Percentiles rank a stretch among this genome's conserved stretches.
Conservation (phyloP, 2,797 vertebrate genomes). For the Sebastolobus alascanus region DNA sequence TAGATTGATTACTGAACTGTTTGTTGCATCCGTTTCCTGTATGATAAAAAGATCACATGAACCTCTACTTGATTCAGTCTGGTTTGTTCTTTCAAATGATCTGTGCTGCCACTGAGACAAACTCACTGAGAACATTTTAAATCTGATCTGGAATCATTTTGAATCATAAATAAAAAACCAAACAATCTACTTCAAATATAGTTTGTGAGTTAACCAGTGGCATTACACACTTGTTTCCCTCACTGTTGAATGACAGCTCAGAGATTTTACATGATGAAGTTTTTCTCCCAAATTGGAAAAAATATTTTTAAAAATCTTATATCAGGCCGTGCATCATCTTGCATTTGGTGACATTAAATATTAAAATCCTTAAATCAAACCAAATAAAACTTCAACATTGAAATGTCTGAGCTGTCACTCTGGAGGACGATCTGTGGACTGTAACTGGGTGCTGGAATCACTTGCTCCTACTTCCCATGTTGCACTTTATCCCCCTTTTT, state of each 20-base stretch:
- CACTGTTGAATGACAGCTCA: slow-evolving; percentile 68
- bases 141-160: background rate
- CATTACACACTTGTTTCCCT: slow-evolving; percentile 47
- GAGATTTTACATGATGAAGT: slow-evolving; percentile 46
- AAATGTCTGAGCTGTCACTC: slow-evolving; percentile 70
- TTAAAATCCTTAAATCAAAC: background rate
- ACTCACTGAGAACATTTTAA: background rate
- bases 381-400: background rate
- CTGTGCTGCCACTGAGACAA: slow-evolving; percentile 53
- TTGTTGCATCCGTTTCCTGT: slow-evolving; percentile 53
- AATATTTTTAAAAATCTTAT: background rate
- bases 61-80: slow-evolving; percentile 54
- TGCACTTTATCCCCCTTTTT: slow-evolving; percentile 45
- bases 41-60: slow-evolving; percentile 57
- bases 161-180: background rate
- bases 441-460: slow-evolving; percentile 82
- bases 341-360: background rate
- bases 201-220: slow-evolving; percentile 46
- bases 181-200: background rate
- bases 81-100: slow-evolving; percentile 53
- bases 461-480: slow-evolving; percentile 74
- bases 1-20: slow-evolving; percentile 35
- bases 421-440: slow-evolving; percentile 62
- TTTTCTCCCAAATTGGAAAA: background rate
- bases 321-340: background rate